Evolutionary conservation across 2,888 invertebrate genomes (phyloP).

Genomic region (Lycocerus yunnanus): DNA sequence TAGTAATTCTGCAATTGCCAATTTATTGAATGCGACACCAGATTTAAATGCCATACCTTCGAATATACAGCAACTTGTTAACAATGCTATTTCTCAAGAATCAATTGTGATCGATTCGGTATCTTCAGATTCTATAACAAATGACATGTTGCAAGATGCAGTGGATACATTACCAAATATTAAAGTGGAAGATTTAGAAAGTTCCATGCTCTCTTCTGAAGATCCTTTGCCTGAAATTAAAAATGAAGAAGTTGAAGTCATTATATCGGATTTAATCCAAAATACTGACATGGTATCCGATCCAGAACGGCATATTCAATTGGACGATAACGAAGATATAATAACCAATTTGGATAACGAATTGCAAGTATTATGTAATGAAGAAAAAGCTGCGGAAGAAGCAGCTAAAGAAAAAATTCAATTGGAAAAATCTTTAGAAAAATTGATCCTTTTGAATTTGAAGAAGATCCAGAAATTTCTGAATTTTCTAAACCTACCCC

Average conservation of each 20-base stretch:
- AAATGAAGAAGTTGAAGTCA: conserved; percentile 61
- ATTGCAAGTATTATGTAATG: conserved; percentile 48
- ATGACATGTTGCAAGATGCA: conserved; percentile 45
- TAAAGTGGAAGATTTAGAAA: conserved; percentile 56
- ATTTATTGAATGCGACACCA: conserved; percentile 56
- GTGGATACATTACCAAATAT: conserved; percentile 45
- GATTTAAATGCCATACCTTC: conserved; percentile 52
- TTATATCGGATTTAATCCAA: conserved; percentile 60
- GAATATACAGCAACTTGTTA: conserved; percentile 59
- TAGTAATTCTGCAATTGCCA: conserved; percentile 60
- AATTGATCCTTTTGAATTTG: conserved; percentile 55
- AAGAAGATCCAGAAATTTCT: conserved; percentile 51
- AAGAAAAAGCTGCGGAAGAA: conserved; percentile 43
- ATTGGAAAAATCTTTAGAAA: conserved; percentile 31
- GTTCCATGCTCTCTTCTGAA: conserved; percentile 55
- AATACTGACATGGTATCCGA: conserved; percentile 56
- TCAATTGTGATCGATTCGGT: conserved; percentile 38
- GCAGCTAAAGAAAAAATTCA: conserved; percentile 35
- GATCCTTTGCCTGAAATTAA: conserved; percentile 59
- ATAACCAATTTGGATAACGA: conserved; percentile 52
- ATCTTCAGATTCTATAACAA: conserved; percentile 27
- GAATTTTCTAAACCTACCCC: conserved; percentile 37
- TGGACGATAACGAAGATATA: conserved; percentile 53
- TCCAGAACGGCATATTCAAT: conserved; percentile 52
- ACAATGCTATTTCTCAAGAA: conserved; percentile 50